Conservation (phyloP, 2,888 invertebrate genomes). For the Oxycera nigricornis region DNA sequence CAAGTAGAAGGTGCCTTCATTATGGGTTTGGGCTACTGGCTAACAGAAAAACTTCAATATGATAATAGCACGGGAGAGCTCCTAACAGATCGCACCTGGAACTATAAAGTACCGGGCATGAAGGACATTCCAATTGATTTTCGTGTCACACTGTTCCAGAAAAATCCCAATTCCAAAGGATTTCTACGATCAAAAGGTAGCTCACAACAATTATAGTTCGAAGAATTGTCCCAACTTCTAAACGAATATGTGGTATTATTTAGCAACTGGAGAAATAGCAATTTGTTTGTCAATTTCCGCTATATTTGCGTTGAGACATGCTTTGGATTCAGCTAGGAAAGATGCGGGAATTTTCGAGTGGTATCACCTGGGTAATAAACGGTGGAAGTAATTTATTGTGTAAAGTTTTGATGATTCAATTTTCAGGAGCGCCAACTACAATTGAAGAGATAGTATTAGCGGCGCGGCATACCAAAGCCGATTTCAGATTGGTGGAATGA, state of each 20-base stretch:
- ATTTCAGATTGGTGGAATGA: too few relatives aligned
- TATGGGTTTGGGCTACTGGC: slow-evolving; percentile 68
- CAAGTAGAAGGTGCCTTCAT: slow-evolving; percentile 71
- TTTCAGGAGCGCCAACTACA: slow-evolving; percentile 46
- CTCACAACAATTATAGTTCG: too few relatives aligned
- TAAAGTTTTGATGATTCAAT: too few relatives aligned
- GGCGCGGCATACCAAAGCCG: slow-evolving; percentile 27
- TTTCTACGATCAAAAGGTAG: slow-evolving; percentile 68
- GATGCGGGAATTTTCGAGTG: slow-evolving; percentile 68
- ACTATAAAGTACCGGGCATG: slow-evolving; percentile 66
- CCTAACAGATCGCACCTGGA: slow-evolving; percentile 70
- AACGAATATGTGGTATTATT: neutral
- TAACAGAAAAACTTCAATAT: slow-evolving; percentile 67
- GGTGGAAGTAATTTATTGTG: neutral
- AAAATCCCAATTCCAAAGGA: slow-evolving; percentile 64
- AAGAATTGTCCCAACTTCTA: too few relatives aligned
- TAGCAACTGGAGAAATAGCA: slow-evolving; percentile 68
- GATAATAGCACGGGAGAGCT: slow-evolving; percentile 65
- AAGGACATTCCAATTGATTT: slow-evolving; percentile 69
- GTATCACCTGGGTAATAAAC: slow-evolving; percentile 64
- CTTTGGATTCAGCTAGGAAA: slow-evolving; percentile 68
- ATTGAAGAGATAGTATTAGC: slow-evolving; percentile 44
- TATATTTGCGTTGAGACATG: slow-evolving; percentile 70
- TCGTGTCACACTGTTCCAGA: slow-evolving; percentile 64
- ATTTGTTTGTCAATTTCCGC: slow-evolving; percentile 63